Evolutionary conservation across 2,888 invertebrate genomes (phyloP).

Genomic region (Asteroscopus sphinx): DNA sequence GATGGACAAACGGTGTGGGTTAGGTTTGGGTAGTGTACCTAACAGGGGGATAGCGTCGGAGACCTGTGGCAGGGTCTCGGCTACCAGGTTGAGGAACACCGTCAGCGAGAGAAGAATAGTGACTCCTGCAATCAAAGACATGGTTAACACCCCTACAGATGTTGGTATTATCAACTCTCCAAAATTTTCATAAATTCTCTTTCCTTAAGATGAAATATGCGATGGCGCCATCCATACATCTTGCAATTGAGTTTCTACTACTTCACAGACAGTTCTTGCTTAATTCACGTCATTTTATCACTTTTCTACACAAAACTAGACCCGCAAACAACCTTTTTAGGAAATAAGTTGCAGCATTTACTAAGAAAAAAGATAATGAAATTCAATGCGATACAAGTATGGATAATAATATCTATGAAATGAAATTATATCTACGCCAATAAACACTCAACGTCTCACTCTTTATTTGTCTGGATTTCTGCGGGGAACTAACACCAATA

Average conservation of each 20-base stretch:
- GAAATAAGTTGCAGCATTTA: too few species aligned
- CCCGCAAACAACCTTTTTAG: too few species aligned
- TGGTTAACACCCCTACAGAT: slow-evolving; percentile 84
- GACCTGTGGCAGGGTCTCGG: slow-evolving; percentile 99
- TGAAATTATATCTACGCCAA: slow-evolving; percentile 65
- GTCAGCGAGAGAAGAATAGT: slow-evolving; percentile 99
- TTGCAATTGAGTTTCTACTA: too few species aligned
- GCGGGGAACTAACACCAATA: slow-evolving; percentile 64
- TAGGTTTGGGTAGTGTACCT: slow-evolving; percentile 93
- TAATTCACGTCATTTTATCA: too few species aligned
- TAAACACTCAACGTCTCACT: slow-evolving; percentile 65
- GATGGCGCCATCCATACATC: too few species aligned
- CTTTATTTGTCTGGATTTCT: slow-evolving; percentile 52
- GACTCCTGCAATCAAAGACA: slow-evolving; percentile 97
- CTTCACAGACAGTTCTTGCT: too few species aligned
- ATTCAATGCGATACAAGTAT: slow-evolving; percentile 31
- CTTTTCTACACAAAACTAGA: too few species aligned
- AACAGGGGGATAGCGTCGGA: slow-evolving; percentile 99
- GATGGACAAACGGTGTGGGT: slow-evolving; percentile 76
- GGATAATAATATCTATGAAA: slow-evolving; percentile 56
- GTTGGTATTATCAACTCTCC: slow-evolving; percentile 16
- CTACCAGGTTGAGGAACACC: slow-evolving; percentile 99
- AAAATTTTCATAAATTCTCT: neutral
- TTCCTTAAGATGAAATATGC: too few species aligned
- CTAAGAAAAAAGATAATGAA: too few species aligned